Conservation (phyloP, 2,797 vertebrate species). For the Siniperca scherzeri region DNA sequence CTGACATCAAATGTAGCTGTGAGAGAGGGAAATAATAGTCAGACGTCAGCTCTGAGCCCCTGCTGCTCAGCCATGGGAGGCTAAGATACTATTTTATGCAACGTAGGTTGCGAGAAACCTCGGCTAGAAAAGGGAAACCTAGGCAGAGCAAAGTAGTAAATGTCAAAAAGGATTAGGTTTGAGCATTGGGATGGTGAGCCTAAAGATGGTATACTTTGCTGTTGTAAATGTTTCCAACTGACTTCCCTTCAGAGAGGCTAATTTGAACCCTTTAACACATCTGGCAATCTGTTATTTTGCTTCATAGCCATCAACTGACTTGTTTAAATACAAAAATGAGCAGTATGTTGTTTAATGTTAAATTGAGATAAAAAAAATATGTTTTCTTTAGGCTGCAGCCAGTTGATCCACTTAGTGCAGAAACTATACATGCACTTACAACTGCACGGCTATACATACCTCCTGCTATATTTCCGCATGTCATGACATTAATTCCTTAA, state of each 20-base stretch:
- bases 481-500: slow-evolving; percentile 72
- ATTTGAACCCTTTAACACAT: slow-evolving; percentile 13
- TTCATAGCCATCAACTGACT: slow-evolving; percentile 10
- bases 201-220: slow-evolving; percentile 24
- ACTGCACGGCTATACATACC: slow-evolving; percentile 39
- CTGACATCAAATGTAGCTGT: slow-evolving; percentile 15
- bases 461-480: slow-evolving; percentile 39
- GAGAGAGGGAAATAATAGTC: background rate
- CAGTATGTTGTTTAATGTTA: background rate
- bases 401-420: slow-evolving; percentile 26
- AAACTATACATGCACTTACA: slow-evolving; percentile 27
- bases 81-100: slow-evolving; percentile 38
- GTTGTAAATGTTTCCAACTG: slow-evolving; percentile 11
- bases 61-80: slow-evolving; percentile 30
- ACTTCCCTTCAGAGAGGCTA: background rate
- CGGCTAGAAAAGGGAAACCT: slow-evolving; percentile 19
- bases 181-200: background rate
- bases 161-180: slow-evolving; percentile 36
- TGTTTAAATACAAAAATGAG: background rate
- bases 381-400: background rate
- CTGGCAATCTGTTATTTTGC: background rate
- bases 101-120: slow-evolving; percentile 17
- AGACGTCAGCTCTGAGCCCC: slow-evolving; percentile 11
- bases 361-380: background rate
- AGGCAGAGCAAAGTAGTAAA: slow-evolving; percentile 29